Base-by-base conservation (phyloP, 2,797 vertebrate genomes). In the Argentina silus region DNA sequence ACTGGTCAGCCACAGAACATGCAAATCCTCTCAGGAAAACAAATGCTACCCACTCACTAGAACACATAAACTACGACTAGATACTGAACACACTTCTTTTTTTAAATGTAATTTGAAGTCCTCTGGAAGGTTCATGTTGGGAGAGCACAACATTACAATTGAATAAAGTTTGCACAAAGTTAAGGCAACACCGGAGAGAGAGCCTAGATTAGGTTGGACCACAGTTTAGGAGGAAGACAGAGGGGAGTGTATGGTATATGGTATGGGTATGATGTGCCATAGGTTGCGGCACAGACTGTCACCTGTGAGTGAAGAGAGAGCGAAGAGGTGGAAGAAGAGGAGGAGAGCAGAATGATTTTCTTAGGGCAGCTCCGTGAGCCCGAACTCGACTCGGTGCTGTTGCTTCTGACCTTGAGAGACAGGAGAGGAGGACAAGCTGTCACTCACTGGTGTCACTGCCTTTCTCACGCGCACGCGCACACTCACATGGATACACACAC, bases 301-400 rank as follows among this genome's bases (percentile, higher is more conserved):
- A 94, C 93, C 93, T 94, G 92, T 75, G 93, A 84, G 82, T 93
- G 91, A 60, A 90, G 90, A 81, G 85, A 93, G 84, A 93, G 90
- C 78, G 90, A 91, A 76, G 93, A 90, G 79, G 93, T 81, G 87
- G 91, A 94, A 81, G 95, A 91, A 85, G 92, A 94, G 70, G 91
- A 90, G 82, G 91, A 92, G 68, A 99, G 95, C 82, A 95, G 93
- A 95, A 99, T 98, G 92, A 97, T 96, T 96, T 97, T 98, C 98
- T 98, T 98, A 85, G 97, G 97, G 90, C 97, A 99, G 93, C 95
- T 96, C 92, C 96, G 95, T 90, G 92, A 94, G 90, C 74, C 91
- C 10, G 83, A 87, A 85, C 65, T 72, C 86, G 77, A 81, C 80
- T 93, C 90, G 12, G 92, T 91, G 78, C 90, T 93, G 87, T 90